phyloP scores from a whole-genome alignment of 1,140 invertebrate species.

The Asobara japonica region DNA sequence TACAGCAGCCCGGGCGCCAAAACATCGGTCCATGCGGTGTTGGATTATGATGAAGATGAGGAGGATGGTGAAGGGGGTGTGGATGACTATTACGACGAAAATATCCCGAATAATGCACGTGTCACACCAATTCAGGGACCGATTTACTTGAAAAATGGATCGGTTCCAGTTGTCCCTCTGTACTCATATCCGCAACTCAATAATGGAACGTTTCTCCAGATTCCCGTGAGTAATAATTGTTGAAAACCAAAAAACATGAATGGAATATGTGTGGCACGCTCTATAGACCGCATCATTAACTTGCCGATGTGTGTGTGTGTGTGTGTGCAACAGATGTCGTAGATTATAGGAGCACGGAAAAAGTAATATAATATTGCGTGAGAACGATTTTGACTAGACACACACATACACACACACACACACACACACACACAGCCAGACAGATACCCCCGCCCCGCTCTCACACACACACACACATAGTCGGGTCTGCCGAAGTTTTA shows the following conservation, averaged over 20 bases:
- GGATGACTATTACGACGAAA: constrained; percentile 67
- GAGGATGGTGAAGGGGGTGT: constrained; percentile 64
- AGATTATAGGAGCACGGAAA: too few relatives aligned
- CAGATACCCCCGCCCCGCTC: too few relatives aligned
- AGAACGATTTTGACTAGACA: too few relatives aligned
- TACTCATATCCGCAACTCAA: constrained; percentile 83
- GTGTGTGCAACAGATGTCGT: too few relatives aligned
- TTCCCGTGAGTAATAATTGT: constrained; percentile 76
- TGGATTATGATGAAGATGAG: constrained; percentile 73
- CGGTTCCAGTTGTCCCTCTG: constrained; percentile 84
- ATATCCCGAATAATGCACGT: constrained; percentile 52
- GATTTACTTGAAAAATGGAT: constrained; percentile 80
- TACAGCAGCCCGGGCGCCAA: constrained; percentile 66
- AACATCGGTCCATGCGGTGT: constrained; percentile 75
- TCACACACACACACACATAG: too few relatives aligned
- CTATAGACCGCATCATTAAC: too few relatives aligned
- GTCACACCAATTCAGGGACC: constrained; percentile 85
- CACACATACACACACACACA: too few relatives aligned
- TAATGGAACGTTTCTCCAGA: constrained; percentile 85
- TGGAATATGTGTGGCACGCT: too few relatives aligned
- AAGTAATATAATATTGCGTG: too few relatives aligned
- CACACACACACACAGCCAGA: too few relatives aligned
- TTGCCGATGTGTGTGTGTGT: too few relatives aligned
- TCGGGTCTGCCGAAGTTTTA: too few relatives aligned
- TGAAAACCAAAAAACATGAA: background rate